A percentile compares a stretch with the other conserved stretches of the same genome.
Conservation (phyloP, 2,888 invertebrate genomes). For the Drosophila tanythrix region DNA sequence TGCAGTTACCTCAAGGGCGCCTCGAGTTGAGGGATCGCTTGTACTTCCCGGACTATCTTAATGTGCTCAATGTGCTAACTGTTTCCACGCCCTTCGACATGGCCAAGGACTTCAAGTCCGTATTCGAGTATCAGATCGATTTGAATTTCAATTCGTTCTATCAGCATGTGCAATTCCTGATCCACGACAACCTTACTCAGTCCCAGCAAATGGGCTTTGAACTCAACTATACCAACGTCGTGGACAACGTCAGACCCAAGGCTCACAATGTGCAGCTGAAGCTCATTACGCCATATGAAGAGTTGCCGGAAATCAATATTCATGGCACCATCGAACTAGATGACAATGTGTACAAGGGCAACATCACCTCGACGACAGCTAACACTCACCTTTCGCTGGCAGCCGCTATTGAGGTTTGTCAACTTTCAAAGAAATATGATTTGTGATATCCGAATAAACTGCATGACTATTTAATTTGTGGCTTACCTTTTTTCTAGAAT, state of each 20-base stretch:
- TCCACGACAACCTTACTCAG: slow-evolving; percentile 82
- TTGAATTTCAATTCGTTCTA: slow-evolving; percentile 85
- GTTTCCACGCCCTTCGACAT: slow-evolving; percentile 86
- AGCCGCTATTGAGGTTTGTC: slow-evolving; percentile 86
- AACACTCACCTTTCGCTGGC: slow-evolving; percentile 86
- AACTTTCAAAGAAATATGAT: not conserved
- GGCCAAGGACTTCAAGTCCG: slow-evolving; percentile 85
- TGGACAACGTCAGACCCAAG: slow-evolving; percentile 83
- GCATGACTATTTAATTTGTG: not conserved
- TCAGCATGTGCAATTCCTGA: slow-evolving; percentile 85
- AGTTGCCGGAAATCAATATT: slow-evolving; percentile 85
- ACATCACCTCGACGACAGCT: slow-evolving; percentile 86
- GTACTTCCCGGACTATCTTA: slow-evolving; percentile 86
- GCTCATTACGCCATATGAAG: slow-evolving; percentile 86
- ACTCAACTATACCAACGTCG: slow-evolving; percentile 85
- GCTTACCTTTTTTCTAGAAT: slow-evolving; percentile 82
- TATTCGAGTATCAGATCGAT: slow-evolving; percentile 85
- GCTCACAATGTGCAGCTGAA: slow-evolving; percentile 85
- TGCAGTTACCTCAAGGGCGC: slow-evolving; percentile 86
- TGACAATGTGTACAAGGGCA: slow-evolving; percentile 86
- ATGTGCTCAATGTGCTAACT: slow-evolving; percentile 86
- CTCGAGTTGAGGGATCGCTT: slow-evolving; percentile 87
- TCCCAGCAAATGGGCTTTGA: slow-evolving; percentile 84
- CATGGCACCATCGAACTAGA: slow-evolving; percentile 85
- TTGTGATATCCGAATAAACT: not conserved